Conservation (phyloP, 2,888 invertebrate species). For the Acanthococcus lagerstroemiae region DNA sequence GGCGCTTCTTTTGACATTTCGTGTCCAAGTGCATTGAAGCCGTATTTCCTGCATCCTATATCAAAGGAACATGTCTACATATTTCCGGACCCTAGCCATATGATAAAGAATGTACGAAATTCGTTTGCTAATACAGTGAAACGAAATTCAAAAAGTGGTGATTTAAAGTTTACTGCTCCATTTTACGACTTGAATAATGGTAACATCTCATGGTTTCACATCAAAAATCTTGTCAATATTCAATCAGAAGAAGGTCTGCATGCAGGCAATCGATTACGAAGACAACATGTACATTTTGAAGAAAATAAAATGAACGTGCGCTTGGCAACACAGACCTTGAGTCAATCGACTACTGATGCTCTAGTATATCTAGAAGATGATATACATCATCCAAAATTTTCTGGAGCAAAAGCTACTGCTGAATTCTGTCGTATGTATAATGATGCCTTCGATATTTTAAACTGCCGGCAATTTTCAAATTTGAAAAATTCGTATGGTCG, state of each 20-base stretch:
- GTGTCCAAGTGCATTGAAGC: not conserved
- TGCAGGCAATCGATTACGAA: not conserved
- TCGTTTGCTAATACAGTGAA: not conserved
- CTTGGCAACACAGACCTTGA: too few relatives aligned
- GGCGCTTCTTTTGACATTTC: not conserved
- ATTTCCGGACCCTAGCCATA: not conserved
- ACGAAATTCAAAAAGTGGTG: too few relatives aligned
- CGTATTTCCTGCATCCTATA: not conserved
- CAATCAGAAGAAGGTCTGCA: not conserved
- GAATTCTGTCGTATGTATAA: not conserved
- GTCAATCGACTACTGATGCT: not conserved
- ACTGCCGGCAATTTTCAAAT: too few relatives aligned
- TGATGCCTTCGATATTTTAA: not conserved
- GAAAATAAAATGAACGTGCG: not conserved
- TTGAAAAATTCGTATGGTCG: too few relatives aligned
- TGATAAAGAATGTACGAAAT: not conserved
- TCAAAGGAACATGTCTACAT: not conserved
- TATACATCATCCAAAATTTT: not conserved
- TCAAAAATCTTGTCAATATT: not conserved
- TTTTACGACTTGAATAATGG: not conserved
- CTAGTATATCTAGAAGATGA: not conserved
- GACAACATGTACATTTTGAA: not conserved
- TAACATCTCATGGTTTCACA: not conserved
- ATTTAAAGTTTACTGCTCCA: too few relatives aligned
- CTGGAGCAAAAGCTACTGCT: not conserved